A percentile compares a stretch with the other conserved stretches of the same genome.
These are phyloP conservation scores for Zaprionus gabonicus DNA, from an alignment of 1,140 invertebrate species.

Conservation along the genomic window DNA sequence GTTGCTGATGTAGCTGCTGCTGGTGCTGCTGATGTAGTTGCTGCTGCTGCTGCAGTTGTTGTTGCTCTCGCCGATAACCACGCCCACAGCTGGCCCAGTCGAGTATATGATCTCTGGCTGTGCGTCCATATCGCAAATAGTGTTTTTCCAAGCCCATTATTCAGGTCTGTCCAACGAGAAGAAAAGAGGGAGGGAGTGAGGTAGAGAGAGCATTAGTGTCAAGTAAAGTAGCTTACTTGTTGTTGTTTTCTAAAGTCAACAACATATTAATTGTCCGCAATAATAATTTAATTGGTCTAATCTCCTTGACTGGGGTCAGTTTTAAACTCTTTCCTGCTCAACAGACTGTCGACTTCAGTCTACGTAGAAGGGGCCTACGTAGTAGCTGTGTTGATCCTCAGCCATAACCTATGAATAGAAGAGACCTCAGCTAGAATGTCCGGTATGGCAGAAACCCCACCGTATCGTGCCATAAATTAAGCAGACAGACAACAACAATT, in stretches of 20 bases:
- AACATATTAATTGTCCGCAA: slow-evolving; percentile 59
- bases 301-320: slow-evolving; percentile 54
- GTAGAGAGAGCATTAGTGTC: slow-evolving; percentile 7
- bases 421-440: slow-evolving; percentile 18
- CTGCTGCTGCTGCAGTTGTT: slow-evolving; percentile 20
- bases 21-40: slow-evolving; percentile 52
- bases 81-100: slow-evolving; percentile 85
- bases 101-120: slow-evolving; percentile 88
- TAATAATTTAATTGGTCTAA: slow-evolving; percentile 54
- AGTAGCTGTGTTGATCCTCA: background rate
- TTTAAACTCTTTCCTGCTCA: slow-evolving; percentile 30
- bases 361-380: background rate
- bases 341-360: slow-evolving; percentile 9
- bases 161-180: slow-evolving; percentile 62
- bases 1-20: slow-evolving; percentile 50
- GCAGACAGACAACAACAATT: slow-evolving; percentile 27
- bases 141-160: slow-evolving; percentile 89
- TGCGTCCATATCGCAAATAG: slow-evolving; percentile 90
- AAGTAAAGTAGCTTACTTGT: slow-evolving; percentile 46
- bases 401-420: background rate
- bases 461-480: slow-evolving; percentile 64
- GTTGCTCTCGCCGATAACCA: slow-evolving; percentile 49
- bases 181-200: background rate
- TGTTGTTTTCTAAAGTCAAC: slow-evolving; percentile 25
- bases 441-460: slow-evolving; percentile 50